A percentile compares a stretch with the other conserved stretches of the same genome.
Conservation (phyloP, 2,888 invertebrate genomes). For the Lumbricus terrestris region DNA sequence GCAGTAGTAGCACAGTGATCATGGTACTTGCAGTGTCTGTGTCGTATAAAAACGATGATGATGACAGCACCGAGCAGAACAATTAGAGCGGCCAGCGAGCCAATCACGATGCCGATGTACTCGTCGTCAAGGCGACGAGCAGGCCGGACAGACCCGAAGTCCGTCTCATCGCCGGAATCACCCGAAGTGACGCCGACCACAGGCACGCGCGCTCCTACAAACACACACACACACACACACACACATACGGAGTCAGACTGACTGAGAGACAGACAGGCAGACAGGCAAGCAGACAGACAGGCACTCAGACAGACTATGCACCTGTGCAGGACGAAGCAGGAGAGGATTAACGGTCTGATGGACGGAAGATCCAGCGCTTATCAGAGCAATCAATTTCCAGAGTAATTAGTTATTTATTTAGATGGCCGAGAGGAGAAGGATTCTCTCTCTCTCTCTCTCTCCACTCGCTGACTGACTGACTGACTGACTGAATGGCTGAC, state of each 20-base stretch:
- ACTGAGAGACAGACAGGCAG: no score
- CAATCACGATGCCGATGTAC: conserved; percentile 47
- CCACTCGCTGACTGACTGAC: not conserved
- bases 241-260: no score
- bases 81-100: conserved; percentile 70
- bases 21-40: conserved; percentile 41
- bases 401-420: not conserved
- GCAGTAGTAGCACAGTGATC: not conserved
- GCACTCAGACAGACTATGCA: no score
- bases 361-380: no score
- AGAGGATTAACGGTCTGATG: not conserved
- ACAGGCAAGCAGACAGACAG: no score
- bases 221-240: no score
- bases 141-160: not conserved
- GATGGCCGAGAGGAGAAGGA: not conserved
- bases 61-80: conserved; percentile 71
- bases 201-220: not conserved
- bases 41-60: conserved; percentile 70
- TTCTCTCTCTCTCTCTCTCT: not conserved
- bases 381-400: not conserved
- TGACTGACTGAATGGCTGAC: no score
- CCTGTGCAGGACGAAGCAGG: not conserved
- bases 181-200: not conserved
- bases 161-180: not conserved
- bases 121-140: conserved; percentile 38